These are phyloP conservation scores for Diaprepes abbreviatus DNA, from an alignment of 2,888 invertebrate genomes.

Conservation along the genomic window DNA sequence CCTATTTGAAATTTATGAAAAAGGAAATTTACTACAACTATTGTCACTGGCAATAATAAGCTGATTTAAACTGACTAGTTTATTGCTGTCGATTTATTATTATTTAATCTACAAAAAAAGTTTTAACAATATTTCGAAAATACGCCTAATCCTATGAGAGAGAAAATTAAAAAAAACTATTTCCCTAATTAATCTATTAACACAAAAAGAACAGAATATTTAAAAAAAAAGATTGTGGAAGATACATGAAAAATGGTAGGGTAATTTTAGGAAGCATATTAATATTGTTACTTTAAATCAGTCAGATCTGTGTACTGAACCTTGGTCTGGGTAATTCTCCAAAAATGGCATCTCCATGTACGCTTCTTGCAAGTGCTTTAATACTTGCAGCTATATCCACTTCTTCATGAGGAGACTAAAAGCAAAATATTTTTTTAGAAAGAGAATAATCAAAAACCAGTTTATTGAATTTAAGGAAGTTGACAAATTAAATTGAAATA, in stretches of 20 bases:
- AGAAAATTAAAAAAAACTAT: not conserved
- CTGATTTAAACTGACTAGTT: too few species aligned
- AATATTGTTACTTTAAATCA: conserved; percentile 6
- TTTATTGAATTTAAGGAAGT: too few species aligned
- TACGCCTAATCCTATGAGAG: too few species aligned
- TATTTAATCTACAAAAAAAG: too few species aligned
- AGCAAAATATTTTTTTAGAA: not conserved
- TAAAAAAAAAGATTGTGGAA: not conserved
- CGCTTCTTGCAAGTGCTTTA: conserved; percentile 91
- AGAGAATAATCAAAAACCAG: too few species aligned
- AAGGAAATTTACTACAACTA: too few species aligned
- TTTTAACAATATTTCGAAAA: too few species aligned
- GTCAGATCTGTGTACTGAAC: conserved; percentile 87
- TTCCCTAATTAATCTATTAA: conserved; percentile 13
- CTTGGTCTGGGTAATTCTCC: conserved; percentile 89
- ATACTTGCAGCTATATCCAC: conserved; percentile 90
- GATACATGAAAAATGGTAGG: not conserved
- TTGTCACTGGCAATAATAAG: too few species aligned
- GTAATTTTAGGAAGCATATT: conserved; percentile 23
- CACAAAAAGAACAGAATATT: not conserved
- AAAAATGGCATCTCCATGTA: conserved; percentile 89
- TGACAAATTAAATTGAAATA: too few species aligned
- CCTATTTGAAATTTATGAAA: too few species aligned
- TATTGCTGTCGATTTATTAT: too few species aligned
- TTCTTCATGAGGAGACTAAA: conserved; percentile 48